Percentiles rank a stretch among this genome's conserved stretches.
Conservation (phyloP, 1,140 invertebrate species). For the Bombus haemorrhoidalis region DNA sequence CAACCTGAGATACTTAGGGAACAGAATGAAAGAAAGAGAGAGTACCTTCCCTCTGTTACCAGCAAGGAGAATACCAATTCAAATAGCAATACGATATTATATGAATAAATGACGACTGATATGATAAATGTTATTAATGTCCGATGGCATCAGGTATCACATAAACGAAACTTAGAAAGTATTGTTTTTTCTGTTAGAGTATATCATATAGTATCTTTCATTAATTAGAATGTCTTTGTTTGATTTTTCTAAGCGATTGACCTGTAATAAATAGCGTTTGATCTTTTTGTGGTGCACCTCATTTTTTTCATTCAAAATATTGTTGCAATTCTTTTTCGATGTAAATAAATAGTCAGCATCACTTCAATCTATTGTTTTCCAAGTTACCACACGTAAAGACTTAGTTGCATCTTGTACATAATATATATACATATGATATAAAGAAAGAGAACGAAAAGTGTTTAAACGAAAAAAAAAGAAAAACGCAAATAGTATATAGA, state of each 20-base stretch:
- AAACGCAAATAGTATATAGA: not conserved
- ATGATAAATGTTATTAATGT: conserved; percentile 53
- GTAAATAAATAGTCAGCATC: conserved; percentile 34
- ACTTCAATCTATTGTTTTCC: conserved; percentile 29
- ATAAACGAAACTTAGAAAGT: conserved; percentile 29
- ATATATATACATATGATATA: not conserved
- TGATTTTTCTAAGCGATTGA: conserved; percentile 18
- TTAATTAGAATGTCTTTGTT: conserved; percentile 39
- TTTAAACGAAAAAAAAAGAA: conserved; percentile 21
- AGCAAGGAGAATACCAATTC: conserved; percentile 72
- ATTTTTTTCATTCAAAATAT: conserved; percentile 40
- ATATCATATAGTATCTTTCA: conserved; percentile 42
- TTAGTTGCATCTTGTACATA: conserved; percentile 4
- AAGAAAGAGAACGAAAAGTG: conserved; percentile 12
- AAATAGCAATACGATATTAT: conserved; percentile 51
- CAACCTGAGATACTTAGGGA: conserved; percentile 76
- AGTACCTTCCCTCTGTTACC: conserved; percentile 69
- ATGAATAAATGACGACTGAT: conserved; percentile 46
- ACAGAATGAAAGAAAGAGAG: conserved; percentile 74
- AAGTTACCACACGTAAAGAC: conserved; percentile 9
- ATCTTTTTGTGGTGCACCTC: conserved; percentile 29
- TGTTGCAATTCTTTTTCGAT: conserved; percentile 31
- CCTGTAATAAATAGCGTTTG: conserved; percentile 21
- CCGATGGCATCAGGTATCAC: conserved; percentile 54
- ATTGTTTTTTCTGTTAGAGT: conserved; percentile 40